Percentiles rank a stretch among this genome's conserved stretches.
phyloP scores from a whole-genome alignment of 35 echinoderm and acorn worm species.

The Eucidaris tribuloides region DNA sequence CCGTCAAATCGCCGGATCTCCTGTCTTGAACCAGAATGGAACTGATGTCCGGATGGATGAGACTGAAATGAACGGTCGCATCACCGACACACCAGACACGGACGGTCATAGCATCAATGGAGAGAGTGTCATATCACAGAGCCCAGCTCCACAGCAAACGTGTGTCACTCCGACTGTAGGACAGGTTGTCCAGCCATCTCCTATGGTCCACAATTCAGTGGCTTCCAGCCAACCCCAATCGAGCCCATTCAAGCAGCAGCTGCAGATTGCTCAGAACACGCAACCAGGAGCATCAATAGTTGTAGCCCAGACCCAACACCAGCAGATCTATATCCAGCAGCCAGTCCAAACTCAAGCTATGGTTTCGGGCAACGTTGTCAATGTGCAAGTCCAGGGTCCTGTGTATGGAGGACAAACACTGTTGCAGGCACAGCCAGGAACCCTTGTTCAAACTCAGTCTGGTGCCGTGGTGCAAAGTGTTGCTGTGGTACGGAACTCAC shows the following conservation, averaged over 20 bases:
- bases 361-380: background rate
- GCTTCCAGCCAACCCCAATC: too few relatives aligned
- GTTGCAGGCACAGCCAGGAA: constrained; percentile 7
- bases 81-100: constrained; percentile 17
- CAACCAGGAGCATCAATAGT: background rate
- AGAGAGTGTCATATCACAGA: too few relatives aligned
- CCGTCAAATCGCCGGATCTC: background rate
- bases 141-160: too few relatives aligned
- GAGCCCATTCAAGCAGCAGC: too few relatives aligned
- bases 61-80: constrained; percentile 28
- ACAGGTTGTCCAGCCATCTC: too few relatives aligned
- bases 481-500: constrained; percentile 17
- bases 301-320: constrained; percentile 23
- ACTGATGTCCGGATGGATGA: background rate
- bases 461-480: background rate
- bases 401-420: constrained; percentile 21
- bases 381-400: constrained; percentile 16
- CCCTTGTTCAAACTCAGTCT: background rate
- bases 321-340: background rate
- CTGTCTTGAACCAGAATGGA: constrained; percentile 9
- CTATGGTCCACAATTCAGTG: too few relatives aligned
- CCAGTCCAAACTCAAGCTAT: background rate
- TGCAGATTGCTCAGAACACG: background rate
- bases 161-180: too few relatives aligned
- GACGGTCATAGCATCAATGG: constrained; percentile 1